These are phyloP conservation scores for Galbula dea DNA, from an alignment of 2,113 vertebrate species.

Conservation along the genomic window DNA sequence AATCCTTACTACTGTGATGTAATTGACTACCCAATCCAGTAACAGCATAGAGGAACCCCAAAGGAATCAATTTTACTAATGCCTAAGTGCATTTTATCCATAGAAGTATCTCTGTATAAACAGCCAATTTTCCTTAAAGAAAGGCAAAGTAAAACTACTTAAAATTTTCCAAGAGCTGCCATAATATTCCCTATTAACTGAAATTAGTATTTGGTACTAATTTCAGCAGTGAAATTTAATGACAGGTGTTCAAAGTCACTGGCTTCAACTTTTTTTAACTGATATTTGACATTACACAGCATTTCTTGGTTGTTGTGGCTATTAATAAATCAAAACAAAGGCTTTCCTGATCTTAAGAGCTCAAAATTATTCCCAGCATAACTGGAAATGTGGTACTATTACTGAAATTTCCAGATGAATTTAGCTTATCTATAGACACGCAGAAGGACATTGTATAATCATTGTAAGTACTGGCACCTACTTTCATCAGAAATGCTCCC, in stretches of 20 bases:
- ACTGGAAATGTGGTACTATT: neutral
- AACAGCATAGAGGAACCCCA: neutral
- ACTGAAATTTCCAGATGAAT: neutral
- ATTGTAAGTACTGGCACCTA: neutral
- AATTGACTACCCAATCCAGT: neutral
- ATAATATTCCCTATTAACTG: constrained; percentile 22
- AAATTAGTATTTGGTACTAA: neutral
- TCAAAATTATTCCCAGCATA: neutral
- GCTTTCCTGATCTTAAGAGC: neutral
- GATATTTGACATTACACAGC: neutral
- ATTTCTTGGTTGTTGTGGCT: neutral
- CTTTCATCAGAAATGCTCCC: neutral
- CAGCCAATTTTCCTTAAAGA: constrained; percentile 8
- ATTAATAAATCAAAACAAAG: neutral
- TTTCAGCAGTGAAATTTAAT: constrained; percentile 7
- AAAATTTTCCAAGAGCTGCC: constrained; percentile 11
- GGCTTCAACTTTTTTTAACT: neutral
- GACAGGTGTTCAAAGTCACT: neutral
- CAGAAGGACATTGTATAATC: neutral
- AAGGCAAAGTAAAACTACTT: neutral
- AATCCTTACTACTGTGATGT: neutral
- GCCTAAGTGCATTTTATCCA: neutral
- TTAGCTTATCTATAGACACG: neutral
- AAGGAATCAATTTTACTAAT: constrained; percentile 44
- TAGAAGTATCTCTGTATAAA: constrained; percentile 21